These are phyloP conservation scores for Pseudomyrmex cubaensis DNA, from an alignment of 1,140 invertebrate species.

Conservation along the genomic window DNA sequence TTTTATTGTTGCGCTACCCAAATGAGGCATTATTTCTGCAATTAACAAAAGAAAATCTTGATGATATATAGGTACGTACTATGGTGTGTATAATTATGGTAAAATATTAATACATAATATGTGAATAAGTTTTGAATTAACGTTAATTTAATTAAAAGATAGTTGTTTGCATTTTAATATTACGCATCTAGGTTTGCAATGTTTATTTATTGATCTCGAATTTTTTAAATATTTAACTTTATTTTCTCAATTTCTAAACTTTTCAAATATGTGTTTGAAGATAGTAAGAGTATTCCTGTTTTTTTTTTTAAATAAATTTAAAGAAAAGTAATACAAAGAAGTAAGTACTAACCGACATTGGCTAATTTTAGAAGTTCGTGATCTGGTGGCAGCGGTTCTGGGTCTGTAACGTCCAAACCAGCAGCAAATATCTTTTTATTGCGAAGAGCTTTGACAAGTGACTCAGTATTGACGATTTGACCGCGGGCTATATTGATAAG, in stretches of 20 bases:
- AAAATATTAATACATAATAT: background rate
- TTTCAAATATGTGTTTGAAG: background rate
- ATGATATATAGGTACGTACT: constrained; percentile 36
- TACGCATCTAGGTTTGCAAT: too few species aligned
- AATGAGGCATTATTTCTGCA: constrained; percentile 93
- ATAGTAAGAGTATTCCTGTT: too few species aligned
- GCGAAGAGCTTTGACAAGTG: constrained; percentile 90
- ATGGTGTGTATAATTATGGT: constrained; percentile 30
- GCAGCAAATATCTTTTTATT: constrained; percentile 91
- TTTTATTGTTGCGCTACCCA: constrained; percentile 93
- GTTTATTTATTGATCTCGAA: too few species aligned
- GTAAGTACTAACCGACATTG: constrained; percentile 89
- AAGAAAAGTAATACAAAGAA: constrained; percentile 19
- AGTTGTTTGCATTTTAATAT: too few species aligned
- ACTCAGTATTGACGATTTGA: constrained; percentile 91
- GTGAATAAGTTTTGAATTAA: constrained; percentile 19
- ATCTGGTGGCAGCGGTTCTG: constrained; percentile 93
- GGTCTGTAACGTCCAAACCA: constrained; percentile 95
- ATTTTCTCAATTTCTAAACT: background rate
- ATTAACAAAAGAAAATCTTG: constrained; percentile 66
- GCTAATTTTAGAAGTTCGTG: constrained; percentile 91
- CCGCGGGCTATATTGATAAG: constrained; percentile 93
- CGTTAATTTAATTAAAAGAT: too few species aligned
- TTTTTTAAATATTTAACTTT: too few species aligned
- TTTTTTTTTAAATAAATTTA: background rate